A percentile compares a stretch with the other conserved stretches of the same genome.
phyloP scores from a whole-genome alignment of 2,888 invertebrate species.

The Dugesia japonica region DNA sequence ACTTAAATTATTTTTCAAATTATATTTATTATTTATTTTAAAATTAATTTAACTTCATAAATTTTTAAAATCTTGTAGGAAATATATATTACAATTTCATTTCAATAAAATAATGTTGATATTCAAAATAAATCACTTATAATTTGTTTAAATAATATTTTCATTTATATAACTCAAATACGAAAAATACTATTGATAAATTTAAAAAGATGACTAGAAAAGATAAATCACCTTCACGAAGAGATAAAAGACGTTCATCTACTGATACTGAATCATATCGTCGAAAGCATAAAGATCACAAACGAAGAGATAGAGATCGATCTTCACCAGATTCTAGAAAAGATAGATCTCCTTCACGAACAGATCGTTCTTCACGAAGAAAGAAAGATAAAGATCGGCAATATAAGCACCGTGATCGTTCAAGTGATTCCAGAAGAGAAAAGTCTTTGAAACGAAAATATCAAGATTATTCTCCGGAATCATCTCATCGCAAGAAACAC shows the following conservation, averaged over 20 bases:
- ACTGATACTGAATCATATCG: not conserved
- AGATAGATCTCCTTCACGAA: not conserved
- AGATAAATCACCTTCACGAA: not conserved
- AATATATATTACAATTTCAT: too few species aligned
- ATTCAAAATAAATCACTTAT: not conserved
- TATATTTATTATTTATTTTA: too few species aligned
- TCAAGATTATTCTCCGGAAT: not conserved
- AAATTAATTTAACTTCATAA: too few species aligned
- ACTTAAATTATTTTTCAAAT: too few species aligned
- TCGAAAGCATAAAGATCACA: not conserved
- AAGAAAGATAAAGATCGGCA: not conserved
- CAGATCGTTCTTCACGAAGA: not conserved
- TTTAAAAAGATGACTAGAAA: not conserved
- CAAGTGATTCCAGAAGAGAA: not conserved
- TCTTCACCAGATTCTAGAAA: not conserved
- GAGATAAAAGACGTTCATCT: not conserved
- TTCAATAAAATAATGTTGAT: too few species aligned
- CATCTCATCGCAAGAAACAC: not conserved
- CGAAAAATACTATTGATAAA: too few species aligned
- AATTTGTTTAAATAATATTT: constrained; percentile 2
- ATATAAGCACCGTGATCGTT: not conserved
- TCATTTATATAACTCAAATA: not conserved
- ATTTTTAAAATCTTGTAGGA: too few species aligned
- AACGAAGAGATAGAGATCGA: not conserved
- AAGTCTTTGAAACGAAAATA: not conserved